A percentile compares a stretch with the other conserved stretches of the same genome.
phyloP scores from a whole-genome alignment of 2,113 vertebrate species.

The Chamaetylas fuelleborni region DNA sequence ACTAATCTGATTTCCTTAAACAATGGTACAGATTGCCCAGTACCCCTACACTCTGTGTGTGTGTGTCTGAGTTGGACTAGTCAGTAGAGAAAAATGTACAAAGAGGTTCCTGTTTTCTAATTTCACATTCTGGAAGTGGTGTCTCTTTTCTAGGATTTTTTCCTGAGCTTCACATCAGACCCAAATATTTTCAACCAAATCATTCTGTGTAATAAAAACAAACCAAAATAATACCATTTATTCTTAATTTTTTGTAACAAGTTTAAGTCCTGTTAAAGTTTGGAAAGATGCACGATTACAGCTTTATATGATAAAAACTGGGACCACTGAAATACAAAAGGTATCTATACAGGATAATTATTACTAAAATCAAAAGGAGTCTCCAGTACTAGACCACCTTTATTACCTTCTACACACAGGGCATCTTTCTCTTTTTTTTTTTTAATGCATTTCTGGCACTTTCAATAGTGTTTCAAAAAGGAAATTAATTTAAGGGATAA shows the following conservation, averaged over 20 bases:
- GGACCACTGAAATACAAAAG: not conserved
- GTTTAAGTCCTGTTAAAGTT: not conserved
- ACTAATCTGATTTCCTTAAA: not conserved
- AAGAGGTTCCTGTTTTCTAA: not conserved
- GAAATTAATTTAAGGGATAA: not conserved
- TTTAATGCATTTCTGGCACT: not conserved
- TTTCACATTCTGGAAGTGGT: not conserved
- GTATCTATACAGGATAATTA: not conserved
- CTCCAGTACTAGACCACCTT: not conserved
- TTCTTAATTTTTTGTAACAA: not conserved
- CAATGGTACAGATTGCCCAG: not conserved
- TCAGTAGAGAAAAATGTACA: not conserved
- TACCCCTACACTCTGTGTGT: not conserved
- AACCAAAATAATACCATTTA: accelerated
- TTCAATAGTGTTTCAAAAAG: not conserved
- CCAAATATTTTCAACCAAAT: not conserved
- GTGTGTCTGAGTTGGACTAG: not conserved
- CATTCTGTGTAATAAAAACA: not conserved
- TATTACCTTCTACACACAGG: not conserved
- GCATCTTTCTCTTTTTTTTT: not conserved
- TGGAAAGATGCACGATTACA: not conserved
- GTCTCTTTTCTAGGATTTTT: not conserved
- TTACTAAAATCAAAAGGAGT: not conserved
- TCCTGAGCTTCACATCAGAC: not conserved
- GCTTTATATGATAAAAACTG: not conserved